phyloP scores from a whole-genome alignment of 2,797 vertebrate genomes.

The Cyclura pinguis region DNA sequence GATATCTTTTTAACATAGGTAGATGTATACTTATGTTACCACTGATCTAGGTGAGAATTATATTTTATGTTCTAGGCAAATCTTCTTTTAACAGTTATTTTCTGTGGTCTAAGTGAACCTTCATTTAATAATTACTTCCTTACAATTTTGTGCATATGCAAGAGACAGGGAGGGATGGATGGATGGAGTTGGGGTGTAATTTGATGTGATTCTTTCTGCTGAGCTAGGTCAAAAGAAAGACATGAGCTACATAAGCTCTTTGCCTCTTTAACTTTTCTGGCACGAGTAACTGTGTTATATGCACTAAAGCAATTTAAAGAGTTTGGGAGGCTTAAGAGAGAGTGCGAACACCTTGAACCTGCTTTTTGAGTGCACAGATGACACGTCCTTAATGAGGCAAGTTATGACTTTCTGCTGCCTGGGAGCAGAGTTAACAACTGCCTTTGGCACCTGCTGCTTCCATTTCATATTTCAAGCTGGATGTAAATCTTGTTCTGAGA shows the following conservation, averaged over 20 bases:
- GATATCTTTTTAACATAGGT: background rate
- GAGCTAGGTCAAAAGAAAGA: conserved; percentile 29
- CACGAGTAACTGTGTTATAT: conserved; percentile 33
- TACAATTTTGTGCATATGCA: background rate
- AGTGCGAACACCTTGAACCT: conserved; percentile 34
- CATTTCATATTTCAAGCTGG: conserved; percentile 32
- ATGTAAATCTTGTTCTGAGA: conserved; percentile 25
- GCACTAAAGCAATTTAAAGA: conserved; percentile 13
- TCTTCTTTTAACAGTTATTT: background rate
- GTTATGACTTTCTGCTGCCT: background rate
- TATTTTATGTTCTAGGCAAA: background rate
- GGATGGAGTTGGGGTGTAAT: background rate
- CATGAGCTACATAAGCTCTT: conserved; percentile 6
- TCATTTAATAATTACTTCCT: background rate
- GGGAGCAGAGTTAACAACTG: background rate
- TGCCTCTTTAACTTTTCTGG: background rate
- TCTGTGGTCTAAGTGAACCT: background rate
- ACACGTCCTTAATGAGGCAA: conserved; percentile 37
- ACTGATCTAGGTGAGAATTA: background rate
- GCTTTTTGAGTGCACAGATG: conserved; percentile 35
- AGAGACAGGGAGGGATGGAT: background rate
- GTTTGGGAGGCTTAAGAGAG: conserved; percentile 35
- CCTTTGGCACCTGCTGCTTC: conserved; percentile 31
- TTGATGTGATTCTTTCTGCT: conserved; percentile 18
- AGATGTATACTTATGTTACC: background rate